Base-by-base conservation (phyloP, 2,888 invertebrate species). In the Ganaspis brasiliensis region DNA sequence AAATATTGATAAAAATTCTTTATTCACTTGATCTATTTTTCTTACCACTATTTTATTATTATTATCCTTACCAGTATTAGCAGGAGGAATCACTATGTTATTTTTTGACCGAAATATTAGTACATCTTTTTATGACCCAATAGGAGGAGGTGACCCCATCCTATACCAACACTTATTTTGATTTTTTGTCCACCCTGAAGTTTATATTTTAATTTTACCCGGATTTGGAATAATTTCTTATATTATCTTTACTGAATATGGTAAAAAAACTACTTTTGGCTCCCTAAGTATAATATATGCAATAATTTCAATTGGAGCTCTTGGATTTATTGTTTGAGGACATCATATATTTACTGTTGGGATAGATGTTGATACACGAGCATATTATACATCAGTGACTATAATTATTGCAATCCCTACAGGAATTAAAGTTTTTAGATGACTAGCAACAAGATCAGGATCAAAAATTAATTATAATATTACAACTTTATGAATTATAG, bases 401-500 rank as follows among this genome's bases (percentile, higher is more conserved):
- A 96, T 96, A 94, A 95, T 97, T 93, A 97, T 97, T 96, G 96
- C 96, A 0, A 94, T 97, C 0, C 96, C 96, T 0, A 97, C 96
- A 19, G 96, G 96, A 84, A 95, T 97, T 93, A 96, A 96, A 94
- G 94, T 97, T 92, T 96, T 96, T 92, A 95, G 95, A 37, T 96
- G 96, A 94, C 86, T 96, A 92, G 95, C 95, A 0, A 80, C 86
- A 2, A 79, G 96, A 24, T 93, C 94, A 87, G 95, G 95, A 82
- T 92, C 93, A 31, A 93, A 94, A 93, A 89, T 95, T 86, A 92
- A 92, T 72, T 94, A 93, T 85, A 93, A 93, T 0, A 93, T 95
- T 0, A 91, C 94, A 37, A 92, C 94, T 87, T 81, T 95, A 87
- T 96, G 96, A 93, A 92, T 94, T 40, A 86, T 96, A 91, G 96